Conservation (phyloP, 1,140 invertebrate genomes). For the Lerema accius region DNA sequence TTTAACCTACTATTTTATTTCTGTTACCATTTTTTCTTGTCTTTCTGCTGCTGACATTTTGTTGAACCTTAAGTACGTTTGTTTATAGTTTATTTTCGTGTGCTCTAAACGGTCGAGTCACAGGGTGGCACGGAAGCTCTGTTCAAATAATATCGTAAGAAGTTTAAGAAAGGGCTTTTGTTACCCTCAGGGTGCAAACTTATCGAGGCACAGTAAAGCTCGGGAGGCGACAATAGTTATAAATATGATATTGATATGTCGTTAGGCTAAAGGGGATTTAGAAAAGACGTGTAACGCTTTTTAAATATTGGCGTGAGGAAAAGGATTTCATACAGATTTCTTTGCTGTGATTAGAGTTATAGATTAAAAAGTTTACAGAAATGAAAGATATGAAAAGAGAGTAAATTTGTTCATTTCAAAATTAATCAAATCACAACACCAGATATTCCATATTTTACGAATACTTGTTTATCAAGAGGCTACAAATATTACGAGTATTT, state of each 20-base stretch:
- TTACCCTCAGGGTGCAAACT: slow-evolving; percentile 61
- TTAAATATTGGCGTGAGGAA: slow-evolving; percentile 1
- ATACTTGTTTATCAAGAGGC: no score
- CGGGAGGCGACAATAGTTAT: slow-evolving; percentile 34
- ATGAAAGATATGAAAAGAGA: no score
- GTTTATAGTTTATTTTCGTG: slow-evolving; percentile 54
- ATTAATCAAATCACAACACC: no score
- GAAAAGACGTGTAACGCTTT: background rate
- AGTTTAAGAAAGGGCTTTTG: slow-evolving; percentile 67
- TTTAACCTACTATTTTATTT: slow-evolving; percentile 70
- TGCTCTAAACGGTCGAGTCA: slow-evolving; percentile 40
- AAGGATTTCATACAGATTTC: no score
- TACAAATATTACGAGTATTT: no score
- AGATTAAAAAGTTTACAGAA: no score
- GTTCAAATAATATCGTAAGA: slow-evolving; percentile 77
- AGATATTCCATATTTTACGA: no score
- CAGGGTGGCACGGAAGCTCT: slow-evolving; percentile 49
- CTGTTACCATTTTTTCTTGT: slow-evolving; percentile 35
- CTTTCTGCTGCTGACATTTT: slow-evolving; percentile 41
- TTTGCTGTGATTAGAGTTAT: slow-evolving; percentile 20
- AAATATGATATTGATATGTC: slow-evolving; percentile 36
- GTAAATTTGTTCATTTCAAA: no score
- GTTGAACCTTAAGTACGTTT: slow-evolving; percentile 23
- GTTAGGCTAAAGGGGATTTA: slow-evolving; percentile 10
- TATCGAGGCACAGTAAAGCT: slow-evolving; percentile 49